Evolutionary conservation across 2,113 vertebrate genomes (phyloP), one percentile per base, ranked within the genome.

Genomic region (Sorex araneus): DNA sequence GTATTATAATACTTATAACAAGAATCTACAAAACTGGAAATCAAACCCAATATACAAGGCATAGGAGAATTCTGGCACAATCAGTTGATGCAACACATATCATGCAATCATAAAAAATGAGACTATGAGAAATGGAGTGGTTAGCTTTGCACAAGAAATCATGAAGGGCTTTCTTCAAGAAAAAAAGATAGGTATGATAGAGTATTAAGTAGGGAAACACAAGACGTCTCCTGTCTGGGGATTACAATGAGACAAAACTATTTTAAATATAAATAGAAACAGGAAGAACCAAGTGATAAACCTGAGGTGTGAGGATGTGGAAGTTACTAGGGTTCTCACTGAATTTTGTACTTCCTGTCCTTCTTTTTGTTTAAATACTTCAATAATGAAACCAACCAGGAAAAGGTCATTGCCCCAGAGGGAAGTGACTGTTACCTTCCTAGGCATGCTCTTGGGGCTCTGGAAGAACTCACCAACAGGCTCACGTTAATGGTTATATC

Each of bases 61-160:
- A 91, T 19, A 93, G 28, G 64, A 28, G 80, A 71, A 83, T 84
- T 89, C 75, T 91, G 83, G 80, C 40, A 90, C 40, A 34, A 78
- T 76, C 54, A 73, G 70, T 18, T 66, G 69, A 93, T 34, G 60
- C 2, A 10, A 54, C 47, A 64, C 28, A 30, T 30, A 66, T 82
- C 95, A 96, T 97, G 95, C 95, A 92, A 47, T 91, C 87, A 73
- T 86, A 92, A 81, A 93, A 92, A 66, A 91, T 57, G 73, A 93
- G 76, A 66, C 84, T 81, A 84, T 66, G 87, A 92, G 77, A 60
- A 80, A 91, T 70, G 87, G 70, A 84, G 83, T 74, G 76, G 50
- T 88, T 71, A 91, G 90, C 69, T 81, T 60, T 76, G 84, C 69
- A 69, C 0, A 66, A 84, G 73, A 79, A 69, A 76, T 66, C 75